Evolutionary conservation across 2,113 vertebrate genomes (phyloP).

Genomic region (Paradoxurus hermaphroditus): DNA sequence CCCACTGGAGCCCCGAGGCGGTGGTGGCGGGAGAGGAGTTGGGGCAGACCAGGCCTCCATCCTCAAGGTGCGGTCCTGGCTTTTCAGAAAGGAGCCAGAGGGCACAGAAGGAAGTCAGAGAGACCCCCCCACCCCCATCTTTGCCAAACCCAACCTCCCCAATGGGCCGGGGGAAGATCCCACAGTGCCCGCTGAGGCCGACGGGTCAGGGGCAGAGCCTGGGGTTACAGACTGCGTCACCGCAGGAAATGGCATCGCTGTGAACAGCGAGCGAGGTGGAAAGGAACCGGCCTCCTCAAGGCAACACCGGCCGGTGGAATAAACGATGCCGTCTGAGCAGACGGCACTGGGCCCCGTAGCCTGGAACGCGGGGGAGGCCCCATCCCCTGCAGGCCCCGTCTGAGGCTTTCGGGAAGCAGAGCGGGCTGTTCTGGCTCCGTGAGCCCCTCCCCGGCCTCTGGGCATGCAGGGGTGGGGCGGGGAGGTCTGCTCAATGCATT

Average conservation of each 20-base stretch:
- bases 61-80: background rate
- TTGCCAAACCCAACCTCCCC: background rate
- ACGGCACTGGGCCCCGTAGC: background rate
- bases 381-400: background rate
- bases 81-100: background rate
- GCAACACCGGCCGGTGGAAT: fast-evolving
- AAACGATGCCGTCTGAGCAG: fast-evolving
- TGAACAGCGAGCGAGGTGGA: background rate
- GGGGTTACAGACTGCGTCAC: too few species aligned
- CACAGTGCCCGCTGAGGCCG: fast-evolving
- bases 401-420: background rate
- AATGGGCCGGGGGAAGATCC: too few species aligned
- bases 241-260: background rate
- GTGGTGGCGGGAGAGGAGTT: too few species aligned
- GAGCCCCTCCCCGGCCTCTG: background rate
- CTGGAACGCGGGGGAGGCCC: background rate
- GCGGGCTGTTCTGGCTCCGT: fast-evolving
- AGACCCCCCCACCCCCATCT: background rate
- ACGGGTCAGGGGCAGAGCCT: background rate
- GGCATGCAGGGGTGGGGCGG: fast-evolving
- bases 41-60: background rate
- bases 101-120: background rate
- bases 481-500: background rate
- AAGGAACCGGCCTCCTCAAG: background rate
- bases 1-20: background rate